Evolutionary conservation across 1,140 invertebrate genomes (phyloP).

Genomic region (Apis mellifera): DNA sequence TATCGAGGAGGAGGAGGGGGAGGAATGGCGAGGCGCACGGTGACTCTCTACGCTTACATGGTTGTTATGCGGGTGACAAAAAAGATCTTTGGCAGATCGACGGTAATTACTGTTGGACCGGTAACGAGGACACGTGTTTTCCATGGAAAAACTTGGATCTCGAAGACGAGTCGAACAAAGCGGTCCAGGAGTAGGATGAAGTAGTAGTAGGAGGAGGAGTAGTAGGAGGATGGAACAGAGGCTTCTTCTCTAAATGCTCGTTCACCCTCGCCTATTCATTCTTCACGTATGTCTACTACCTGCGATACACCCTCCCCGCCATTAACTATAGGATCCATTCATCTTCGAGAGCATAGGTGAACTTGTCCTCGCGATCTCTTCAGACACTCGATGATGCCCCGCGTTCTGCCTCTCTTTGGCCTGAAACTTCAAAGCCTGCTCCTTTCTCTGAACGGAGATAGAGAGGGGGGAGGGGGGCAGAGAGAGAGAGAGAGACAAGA

Average conservation of each 20-base stretch:
- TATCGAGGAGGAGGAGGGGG: no score
- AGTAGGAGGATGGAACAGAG: conserved; percentile 37
- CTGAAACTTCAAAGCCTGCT: conserved; percentile 44
- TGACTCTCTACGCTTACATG: neutral
- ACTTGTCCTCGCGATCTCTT: conserved; percentile 63
- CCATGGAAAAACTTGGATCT: conserved; percentile 46
- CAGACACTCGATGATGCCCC: conserved; percentile 57
- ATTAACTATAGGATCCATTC: conserved; percentile 66
- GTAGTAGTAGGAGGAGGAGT: neutral
- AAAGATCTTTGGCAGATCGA: neutral
- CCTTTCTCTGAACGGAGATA: conserved; percentile 1
- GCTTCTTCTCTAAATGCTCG: conserved; percentile 63
- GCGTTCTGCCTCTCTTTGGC: conserved; percentile 50
- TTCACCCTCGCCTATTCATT: conserved; percentile 64
- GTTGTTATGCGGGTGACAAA: neutral
- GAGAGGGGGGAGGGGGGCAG: neutral
- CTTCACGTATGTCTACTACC: conserved; percentile 65
- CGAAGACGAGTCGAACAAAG: conserved; percentile 48
- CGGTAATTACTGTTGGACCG: conserved; percentile 23
- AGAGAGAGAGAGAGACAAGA: neutral
- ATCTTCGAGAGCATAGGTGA: conserved; percentile 61
- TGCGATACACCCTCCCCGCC: conserved; percentile 58
- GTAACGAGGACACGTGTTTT: conserved; percentile 47
- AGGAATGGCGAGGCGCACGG: neutral
- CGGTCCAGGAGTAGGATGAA: neutral